phyloP scores from a whole-genome alignment of 1,140 invertebrate genomes.

The Panulirus ornatus region DNA sequence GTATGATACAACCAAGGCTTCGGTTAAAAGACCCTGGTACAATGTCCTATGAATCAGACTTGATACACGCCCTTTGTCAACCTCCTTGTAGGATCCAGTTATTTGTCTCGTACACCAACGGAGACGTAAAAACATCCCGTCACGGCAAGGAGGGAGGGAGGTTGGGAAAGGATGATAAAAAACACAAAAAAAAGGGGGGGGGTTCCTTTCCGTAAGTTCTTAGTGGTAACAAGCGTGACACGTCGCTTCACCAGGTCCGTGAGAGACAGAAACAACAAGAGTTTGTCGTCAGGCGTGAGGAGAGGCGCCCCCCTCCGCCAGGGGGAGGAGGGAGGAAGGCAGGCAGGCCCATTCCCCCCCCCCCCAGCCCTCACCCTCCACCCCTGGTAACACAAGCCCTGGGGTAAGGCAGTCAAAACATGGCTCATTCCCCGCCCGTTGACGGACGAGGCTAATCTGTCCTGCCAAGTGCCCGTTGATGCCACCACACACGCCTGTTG shows the following conservation, averaged over 20 bases:
- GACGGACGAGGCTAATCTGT: constrained; percentile 45
- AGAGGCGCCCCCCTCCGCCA: background rate
- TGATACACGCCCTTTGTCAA: background rate
- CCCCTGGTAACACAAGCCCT: constrained; percentile 29
- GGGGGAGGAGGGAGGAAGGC: background rate
- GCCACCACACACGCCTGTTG: background rate
- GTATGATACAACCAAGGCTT: no score
- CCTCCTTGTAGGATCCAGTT: background rate
- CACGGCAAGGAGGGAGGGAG: no score
- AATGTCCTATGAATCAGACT: no score
- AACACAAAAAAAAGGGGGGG: background rate
- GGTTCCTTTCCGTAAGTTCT: background rate
- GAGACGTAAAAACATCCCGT: no score
- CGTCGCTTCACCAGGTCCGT: background rate
- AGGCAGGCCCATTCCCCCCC: no score
- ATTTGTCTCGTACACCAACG: background rate
- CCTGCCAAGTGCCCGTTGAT: background rate
- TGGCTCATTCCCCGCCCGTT: constrained; percentile 27
- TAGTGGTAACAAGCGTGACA: background rate
- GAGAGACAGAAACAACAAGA: background rate
- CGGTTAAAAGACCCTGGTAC: no score
- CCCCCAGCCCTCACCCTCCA: no score
- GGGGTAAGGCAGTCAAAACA: constrained; percentile 53
- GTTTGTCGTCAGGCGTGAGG: background rate
- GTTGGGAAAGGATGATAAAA: no score